Conservation (phyloP, 2,888 invertebrate species). For the Phyto melanocephala region DNA sequence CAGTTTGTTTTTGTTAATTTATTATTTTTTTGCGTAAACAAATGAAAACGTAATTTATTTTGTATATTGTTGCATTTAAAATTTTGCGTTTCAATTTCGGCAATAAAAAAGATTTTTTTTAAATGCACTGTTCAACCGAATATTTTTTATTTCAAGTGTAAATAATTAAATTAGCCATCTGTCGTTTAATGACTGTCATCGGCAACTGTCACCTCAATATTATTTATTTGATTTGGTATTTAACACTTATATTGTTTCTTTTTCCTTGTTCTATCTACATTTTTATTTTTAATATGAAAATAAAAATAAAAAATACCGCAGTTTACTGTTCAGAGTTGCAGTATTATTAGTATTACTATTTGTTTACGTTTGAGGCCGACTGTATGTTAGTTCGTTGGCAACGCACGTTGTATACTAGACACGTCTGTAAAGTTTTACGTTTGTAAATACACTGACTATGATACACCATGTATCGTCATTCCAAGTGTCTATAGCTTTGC, state of each 20-base stretch:
- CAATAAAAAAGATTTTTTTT: too few species aligned
- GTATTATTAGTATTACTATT: not conserved
- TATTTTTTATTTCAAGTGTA: not conserved
- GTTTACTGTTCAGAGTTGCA: not conserved
- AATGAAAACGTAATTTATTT: not conserved
- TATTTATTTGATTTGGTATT: constrained; percentile 14
- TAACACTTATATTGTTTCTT: not conserved
- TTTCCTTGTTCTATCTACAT: too few species aligned
- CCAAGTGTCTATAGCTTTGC: not conserved
- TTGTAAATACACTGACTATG: constrained; percentile 42
- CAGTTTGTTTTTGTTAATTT: not conserved
- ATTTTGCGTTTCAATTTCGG: not conserved
- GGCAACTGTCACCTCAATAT: constrained; percentile 8
- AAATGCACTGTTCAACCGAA: constrained; percentile 3
- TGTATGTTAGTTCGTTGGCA: not conserved
- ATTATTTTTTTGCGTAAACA: not conserved
- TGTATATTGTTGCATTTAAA: too few species aligned
- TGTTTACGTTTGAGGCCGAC: not conserved
- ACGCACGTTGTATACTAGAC: not conserved
- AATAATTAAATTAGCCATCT: not conserved
- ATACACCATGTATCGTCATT: not conserved
- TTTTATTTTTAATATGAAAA: not conserved
- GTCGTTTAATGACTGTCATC: not conserved
- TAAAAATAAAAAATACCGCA: too few species aligned
- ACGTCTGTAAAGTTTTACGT: constrained; percentile 60